Percentiles rank a stretch among this genome's conserved stretches.
Conservation (phyloP, 2,113 vertebrate genomes). For the Talpa occidentalis region DNA sequence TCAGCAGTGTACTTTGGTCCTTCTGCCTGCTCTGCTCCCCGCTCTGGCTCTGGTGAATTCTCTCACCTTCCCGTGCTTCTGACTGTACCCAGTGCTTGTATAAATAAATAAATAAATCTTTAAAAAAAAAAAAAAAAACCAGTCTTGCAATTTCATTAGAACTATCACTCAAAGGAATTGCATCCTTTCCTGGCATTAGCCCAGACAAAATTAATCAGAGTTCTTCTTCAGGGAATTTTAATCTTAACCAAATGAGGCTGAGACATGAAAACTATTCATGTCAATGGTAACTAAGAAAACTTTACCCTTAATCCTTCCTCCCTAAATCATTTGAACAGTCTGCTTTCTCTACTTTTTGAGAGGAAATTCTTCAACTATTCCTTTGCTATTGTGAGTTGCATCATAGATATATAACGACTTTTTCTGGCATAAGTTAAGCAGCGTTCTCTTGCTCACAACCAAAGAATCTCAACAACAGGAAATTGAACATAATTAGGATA, state of each 20-base stretch:
- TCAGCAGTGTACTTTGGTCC: too few relatives aligned
- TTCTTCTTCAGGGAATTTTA: not conserved
- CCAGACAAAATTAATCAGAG: not conserved
- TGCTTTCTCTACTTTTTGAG: not conserved
- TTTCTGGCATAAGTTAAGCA: not conserved
- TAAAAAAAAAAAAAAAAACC: too few relatives aligned
- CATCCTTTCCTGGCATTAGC: not conserved
- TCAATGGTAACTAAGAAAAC: not conserved
- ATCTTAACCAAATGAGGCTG: not conserved
- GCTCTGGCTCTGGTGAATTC: too few relatives aligned
- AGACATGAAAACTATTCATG: not conserved
- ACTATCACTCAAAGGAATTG: not conserved
- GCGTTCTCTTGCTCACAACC: not conserved
- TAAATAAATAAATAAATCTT: too few relatives aligned
- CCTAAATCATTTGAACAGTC: not conserved
- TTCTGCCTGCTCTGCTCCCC: too few relatives aligned
- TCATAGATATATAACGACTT: not conserved
- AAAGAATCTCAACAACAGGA: not conserved
- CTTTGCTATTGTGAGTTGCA: not conserved
- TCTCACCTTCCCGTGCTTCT: too few relatives aligned
- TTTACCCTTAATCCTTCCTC: not conserved
- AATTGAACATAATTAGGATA: slow-evolving; percentile 19
- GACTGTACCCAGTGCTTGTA: too few relatives aligned
- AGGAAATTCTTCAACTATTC: not conserved
- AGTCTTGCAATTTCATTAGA: not conserved